Base-by-base conservation (phyloP, 2,888 invertebrate species). In the Epsilonema sp. region DNA sequence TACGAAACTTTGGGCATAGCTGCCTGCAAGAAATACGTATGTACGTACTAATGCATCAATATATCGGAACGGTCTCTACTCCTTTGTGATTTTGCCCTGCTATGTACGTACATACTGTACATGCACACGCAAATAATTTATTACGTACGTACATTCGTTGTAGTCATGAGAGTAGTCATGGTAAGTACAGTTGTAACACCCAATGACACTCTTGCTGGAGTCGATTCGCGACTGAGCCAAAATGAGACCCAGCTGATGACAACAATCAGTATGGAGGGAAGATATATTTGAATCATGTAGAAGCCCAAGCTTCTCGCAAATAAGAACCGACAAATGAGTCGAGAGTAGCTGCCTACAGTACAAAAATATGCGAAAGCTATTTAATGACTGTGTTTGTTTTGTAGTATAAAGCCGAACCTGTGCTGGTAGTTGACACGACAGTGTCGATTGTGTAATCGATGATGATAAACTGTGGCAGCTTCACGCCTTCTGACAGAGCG, bases 81-180 rank as follows among this genome's bases (percentile, higher is more conserved):
- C n/a, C n/a, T n/a, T n/a, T n/a, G n/a, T n/a, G n/a, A 92, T 92
- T 56, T 90, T 76, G 5, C 92, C 92, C 48, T 92, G 73, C 51
- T 87, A n/a, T n/a, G n/a, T n/a, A n/a, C n/a, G n/a, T n/a, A n/a
- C n/a, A n/a, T n/a, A n/a, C n/a, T n/a, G n/a, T n/a, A n/a, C n/a
- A n/a, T n/a, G n/a, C n/a, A n/a, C n/a, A n/a, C n/a, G n/a, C n/a
- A n/a, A n/a, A n/a, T 87, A 66, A 87, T n/a, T n/a, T n/a, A n/a
- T n/a, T n/a, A n/a, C n/a, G n/a, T n/a, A n/a, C n/a, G n/a, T n/a
- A n/a, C 87, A 48, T 92, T 77, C 1, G 92, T 90, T 19, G 90
- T 92, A 13, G 90, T 90, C 64, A 89, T 89, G 63, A 92, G 92
- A 24, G 92, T 92, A 20, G 92, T 94, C 90, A 94, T 92, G 16